Conservation (phyloP, 2,888 invertebrate species). For the Plebejus anna region DNA sequence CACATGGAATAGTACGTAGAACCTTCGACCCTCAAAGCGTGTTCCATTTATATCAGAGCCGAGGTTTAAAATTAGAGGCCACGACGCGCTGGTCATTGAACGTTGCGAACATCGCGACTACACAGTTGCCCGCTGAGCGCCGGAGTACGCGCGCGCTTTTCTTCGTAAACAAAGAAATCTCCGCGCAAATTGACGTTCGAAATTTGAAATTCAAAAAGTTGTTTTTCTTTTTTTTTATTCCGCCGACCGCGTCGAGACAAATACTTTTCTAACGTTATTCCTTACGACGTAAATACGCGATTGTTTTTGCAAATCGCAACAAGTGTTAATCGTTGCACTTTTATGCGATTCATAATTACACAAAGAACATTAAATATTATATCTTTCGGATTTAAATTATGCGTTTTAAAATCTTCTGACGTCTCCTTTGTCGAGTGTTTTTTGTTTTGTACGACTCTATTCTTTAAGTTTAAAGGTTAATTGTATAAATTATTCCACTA, state of each 20-base stretch:
- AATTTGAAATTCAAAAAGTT: conserved; percentile 24
- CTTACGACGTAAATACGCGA: neutral
- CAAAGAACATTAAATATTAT: conserved; percentile 2
- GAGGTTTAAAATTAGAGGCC: conserved; percentile 41
- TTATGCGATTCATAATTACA: neutral
- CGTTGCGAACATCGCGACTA: conserved; percentile 36
- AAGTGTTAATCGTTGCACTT: conserved; percentile 18
- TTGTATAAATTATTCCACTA: conserved; percentile 35
- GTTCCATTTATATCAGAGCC: conserved; percentile 35
- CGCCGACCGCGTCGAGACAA: neutral
- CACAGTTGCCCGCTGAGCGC: conserved; percentile 44
- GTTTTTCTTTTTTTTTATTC: conserved; percentile 13
- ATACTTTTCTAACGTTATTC: neutral
- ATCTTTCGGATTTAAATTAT: conserved; percentile 5
- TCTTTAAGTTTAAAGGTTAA: conserved; percentile 41
- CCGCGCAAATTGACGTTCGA: conserved; percentile 29
- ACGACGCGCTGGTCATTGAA: conserved; percentile 43
- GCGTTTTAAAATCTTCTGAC: too few species aligned
- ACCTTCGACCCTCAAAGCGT: conserved; percentile 33
- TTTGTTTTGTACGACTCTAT: conserved; percentile 31
- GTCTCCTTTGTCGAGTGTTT: conserved; percentile 22
- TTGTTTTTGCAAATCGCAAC: conserved; percentile 16
- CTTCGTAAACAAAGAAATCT: conserved; percentile 47
- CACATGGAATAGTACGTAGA: conserved; percentile 33
- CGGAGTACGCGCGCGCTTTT: conserved; percentile 41